Conservation (phyloP, 2,888 invertebrate genomes). For the Tenthredo livida region DNA sequence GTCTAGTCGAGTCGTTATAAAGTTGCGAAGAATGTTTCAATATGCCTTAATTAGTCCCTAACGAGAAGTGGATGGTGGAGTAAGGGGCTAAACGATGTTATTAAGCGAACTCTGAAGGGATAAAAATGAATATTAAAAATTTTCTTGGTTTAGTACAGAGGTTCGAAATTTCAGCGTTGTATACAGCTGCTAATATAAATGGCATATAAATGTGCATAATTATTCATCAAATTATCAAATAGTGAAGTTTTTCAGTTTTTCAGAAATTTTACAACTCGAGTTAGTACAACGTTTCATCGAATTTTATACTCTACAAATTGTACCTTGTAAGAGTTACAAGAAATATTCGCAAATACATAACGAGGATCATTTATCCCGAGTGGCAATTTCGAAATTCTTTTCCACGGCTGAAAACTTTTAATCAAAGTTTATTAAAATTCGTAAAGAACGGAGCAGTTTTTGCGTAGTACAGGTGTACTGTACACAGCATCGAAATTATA, state of each 20-base stretch:
- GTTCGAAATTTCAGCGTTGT: background rate
- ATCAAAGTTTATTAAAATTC: background rate
- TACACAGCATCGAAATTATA: background rate
- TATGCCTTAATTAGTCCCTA: conserved; percentile 28
- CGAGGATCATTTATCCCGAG: background rate
- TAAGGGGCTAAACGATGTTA: conserved; percentile 26
- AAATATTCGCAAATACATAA: background rate
- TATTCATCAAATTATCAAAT: background rate
- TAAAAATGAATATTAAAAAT: conserved; percentile 24
- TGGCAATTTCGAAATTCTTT: conserved; percentile 12
- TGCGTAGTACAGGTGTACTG: background rate
- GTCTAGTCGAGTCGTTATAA: conserved; percentile 32
- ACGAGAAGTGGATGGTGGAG: conserved; percentile 10
- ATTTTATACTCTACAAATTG: background rate
- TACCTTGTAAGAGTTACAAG: background rate
- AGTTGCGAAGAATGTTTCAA: conserved; percentile 47
- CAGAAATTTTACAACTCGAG: background rate
- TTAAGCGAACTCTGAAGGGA: conserved; percentile 31
- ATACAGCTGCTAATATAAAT: background rate
- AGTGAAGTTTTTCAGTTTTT: too few relatives aligned
- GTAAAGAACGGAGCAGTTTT: background rate
- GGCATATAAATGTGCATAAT: background rate
- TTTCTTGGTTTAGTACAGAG: background rate
- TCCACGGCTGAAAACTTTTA: background rate
- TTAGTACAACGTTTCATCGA: too few relatives aligned